Conservation (phyloP, 2,797 vertebrate genomes). For the Rhinella marina region DNA sequence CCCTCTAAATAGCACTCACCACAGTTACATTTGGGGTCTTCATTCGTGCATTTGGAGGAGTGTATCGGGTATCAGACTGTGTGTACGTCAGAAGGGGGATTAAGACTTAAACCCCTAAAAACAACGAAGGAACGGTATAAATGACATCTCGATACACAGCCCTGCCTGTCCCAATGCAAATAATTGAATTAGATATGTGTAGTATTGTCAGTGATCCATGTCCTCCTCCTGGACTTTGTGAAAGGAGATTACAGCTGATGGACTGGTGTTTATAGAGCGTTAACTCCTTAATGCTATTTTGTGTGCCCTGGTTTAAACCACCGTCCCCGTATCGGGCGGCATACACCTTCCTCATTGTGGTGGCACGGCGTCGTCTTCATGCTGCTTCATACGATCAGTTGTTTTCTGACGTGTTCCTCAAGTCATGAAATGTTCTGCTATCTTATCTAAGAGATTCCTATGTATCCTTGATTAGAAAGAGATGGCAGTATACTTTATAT, state of each 20-base stretch:
- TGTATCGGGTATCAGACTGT: not conserved
- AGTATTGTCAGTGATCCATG: constrained; percentile 10
- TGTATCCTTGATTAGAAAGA: not conserved
- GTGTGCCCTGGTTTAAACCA: not conserved
- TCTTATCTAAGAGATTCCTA: constrained; percentile 7
- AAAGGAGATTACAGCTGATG: constrained; percentile 20
- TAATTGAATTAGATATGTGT: not conserved
- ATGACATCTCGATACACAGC: not conserved
- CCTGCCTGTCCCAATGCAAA: not conserved
- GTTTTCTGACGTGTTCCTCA: not conserved
- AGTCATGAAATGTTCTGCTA: constrained; percentile 8
- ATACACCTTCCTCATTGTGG: not conserved
- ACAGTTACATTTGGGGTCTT: constrained; percentile 19
- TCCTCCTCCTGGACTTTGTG: not conserved
- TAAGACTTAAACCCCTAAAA: not conserved
- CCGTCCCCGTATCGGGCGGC: not conserved
- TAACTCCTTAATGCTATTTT: constrained; percentile 17
- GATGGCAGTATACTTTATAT: constrained; percentile 13
- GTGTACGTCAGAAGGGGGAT: too few species aligned
- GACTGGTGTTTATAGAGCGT: constrained; percentile 43
- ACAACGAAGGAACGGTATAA: not conserved
- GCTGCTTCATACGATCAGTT: too few species aligned
- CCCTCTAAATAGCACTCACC: constrained; percentile 39
- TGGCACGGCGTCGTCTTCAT: not conserved
- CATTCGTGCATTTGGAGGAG: not conserved